Base-by-base conservation (phyloP, 2,888 invertebrate genomes). In the Teinopalpus imperialis region DNA sequence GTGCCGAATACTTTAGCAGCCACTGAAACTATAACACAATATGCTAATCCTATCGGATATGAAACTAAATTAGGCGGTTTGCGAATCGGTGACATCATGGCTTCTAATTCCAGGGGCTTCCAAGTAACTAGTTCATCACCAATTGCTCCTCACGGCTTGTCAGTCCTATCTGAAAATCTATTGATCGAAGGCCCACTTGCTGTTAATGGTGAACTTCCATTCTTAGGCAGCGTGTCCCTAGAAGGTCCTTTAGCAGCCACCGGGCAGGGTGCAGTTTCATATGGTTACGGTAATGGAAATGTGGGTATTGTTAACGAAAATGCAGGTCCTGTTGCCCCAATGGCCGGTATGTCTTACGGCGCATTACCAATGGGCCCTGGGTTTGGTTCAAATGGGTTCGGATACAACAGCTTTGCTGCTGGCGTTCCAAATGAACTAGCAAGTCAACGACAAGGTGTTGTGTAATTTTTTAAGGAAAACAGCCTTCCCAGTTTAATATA, bases 241-340 rank as follows among this genome's bases (percentile, higher is more conserved):
- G 74, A 74, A 29, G 74, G 72, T 5, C 30, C 62, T 0, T 39
- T 74, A 3, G 62, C 65, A 4, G 56, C 64, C 0, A 23, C 51
- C 9, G 73, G 74, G 0, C 53, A 47, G 5, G 62, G 71, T 26
- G 56, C 58, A 6, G 66, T 59, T n/a, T 44, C 58, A 0, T 58
- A 59, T 12, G 52, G 44, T 2, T 53, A 55, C 13, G 61, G 61
- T 0, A 54, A 52, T 32, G 56, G 59, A 1, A 53, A 54, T 16
- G 48, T 61, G n/a, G 61, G 58, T 0, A 54, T 59, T 3, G 40
- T 47, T 2, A 52, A 51, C 10, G 57, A 60, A 30, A 49, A 44
- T 18, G 5, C 20, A 5, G 48, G 46, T 9, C 49, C 41, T 1
- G 40, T 40, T 14, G 30, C 20, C 2, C 52, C 51, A 4, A 21